A percentile compares a stretch with the other conserved stretches of the same genome.
Evolutionary conservation across 2,797 vertebrate species (phyloP).

Genomic region (Morus bassanus): DNA sequence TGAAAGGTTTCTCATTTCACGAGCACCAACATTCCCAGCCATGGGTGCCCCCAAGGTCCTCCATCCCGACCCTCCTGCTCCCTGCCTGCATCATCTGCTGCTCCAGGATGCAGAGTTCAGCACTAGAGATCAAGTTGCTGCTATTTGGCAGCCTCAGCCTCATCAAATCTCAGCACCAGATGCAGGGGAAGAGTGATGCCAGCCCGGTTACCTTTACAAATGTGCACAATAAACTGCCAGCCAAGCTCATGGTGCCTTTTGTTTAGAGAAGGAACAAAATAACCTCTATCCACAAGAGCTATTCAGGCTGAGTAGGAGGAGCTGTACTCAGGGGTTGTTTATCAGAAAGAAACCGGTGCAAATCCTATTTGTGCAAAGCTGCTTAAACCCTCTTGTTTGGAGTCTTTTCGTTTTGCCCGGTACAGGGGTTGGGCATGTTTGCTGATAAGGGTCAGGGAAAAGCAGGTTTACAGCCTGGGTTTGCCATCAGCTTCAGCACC

Average conservation of each 20-base stretch:
- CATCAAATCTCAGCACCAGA: neutral
- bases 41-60: fast-evolving
- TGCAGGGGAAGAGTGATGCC: fast-evolving
- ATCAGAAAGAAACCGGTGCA: neutral
- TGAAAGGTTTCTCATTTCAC: fast-evolving
- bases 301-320: neutral
- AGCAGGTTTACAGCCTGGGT: neutral
- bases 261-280: neutral
- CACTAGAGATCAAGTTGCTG: fast-evolving
- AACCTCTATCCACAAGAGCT: neutral
- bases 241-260: neutral
- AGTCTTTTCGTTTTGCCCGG: neutral
- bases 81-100: neutral
- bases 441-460: neutral
- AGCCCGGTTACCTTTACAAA: neutral
- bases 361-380: slow-evolving; percentile 57
- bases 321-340: neutral
- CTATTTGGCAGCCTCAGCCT: neutral
- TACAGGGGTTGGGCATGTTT: neutral
- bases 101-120: neutral
- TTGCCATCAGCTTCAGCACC: neutral
- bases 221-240: neutral
- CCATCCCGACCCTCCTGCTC: neutral
- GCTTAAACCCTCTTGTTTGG: neutral
- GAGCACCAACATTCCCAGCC: neutral